Evolutionary conservation across 2,113 vertebrate genomes (phyloP), one percentile per base, ranked within the genome.

Genomic region (Aspidoscelis tigris): DNA sequence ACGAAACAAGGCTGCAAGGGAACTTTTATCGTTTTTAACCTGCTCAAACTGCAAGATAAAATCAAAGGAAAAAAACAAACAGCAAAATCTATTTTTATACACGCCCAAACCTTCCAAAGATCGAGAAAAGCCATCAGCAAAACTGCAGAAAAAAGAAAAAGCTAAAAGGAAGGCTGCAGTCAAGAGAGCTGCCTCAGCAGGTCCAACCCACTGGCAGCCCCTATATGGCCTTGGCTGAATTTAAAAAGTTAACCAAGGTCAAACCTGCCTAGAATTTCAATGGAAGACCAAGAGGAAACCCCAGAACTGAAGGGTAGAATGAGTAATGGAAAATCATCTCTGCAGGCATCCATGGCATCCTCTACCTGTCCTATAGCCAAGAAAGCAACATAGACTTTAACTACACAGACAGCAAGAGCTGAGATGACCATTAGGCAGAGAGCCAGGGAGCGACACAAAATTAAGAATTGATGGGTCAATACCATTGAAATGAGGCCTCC

Each of bases 401-500:
- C 14, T 12, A 58, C 2, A 16, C 58, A 18, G 58, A 1, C 18
- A 18, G 58, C 76, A 7, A 9, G 14, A 85, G 58, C 18, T 61
- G 58, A 61, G 58, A 61, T 61, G 12, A 4, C 58, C 58, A 18
- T 61, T 18, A 61, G 58, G 58, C 2, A 61, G 11, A 61, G 2
- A 61, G 58, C 18, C 12, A 61, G 12, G 58, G 58, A 58, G 58
- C 88, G 91, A 90, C 76, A 90, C 87, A 90, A 83, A 61, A 72
- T 76, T 84, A 86, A 80, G 41, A 84, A 82, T 88, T 86, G 85
- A 83, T 1, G 1, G 0, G 43, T 76, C 78, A 90, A 85, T 80
- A 91, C 79, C 89, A 91, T 88, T 21, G 83, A 90, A 89, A 92
- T 86, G 90, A 90, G 87, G 85, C 87, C 87, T 44, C 86, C 78